Evolutionary conservation across 2,888 invertebrate species (phyloP), one percentile per base, ranked within the genome.

Genomic region (Dicranocentrus wangi): DNA sequence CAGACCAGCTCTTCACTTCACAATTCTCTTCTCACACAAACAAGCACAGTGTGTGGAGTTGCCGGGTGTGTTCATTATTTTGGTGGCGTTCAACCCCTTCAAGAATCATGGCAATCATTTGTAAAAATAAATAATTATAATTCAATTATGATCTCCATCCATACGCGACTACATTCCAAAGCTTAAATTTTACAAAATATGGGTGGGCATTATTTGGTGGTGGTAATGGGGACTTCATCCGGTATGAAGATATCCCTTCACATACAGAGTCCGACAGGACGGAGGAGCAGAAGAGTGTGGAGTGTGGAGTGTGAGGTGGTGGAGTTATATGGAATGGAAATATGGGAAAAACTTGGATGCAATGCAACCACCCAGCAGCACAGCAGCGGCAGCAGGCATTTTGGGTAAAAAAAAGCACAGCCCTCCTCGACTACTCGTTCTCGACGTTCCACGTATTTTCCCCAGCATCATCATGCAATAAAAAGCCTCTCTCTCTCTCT

Each of bases 361-460:
- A 8, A 3, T 51, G 19, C 51, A 19, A 51, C 10, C 32, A 32
- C 10, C 5, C 32, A 32, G n/a, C n/a, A 32, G 32, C 32, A 32
- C 10, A 47, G 47, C 47, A 47, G 47, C 47, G 47, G 47, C 47
- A 47, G 47, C 39, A 39, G 39, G 39, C 39, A 39, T 39, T 39
- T 39, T 39, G 39, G 39, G 39, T 39, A 39, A 13, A 39, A 43
- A 19, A 25, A 61, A 19, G 43, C 21, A 61, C 42, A 78, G 63
- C 70, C 77, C 61, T 77, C 69, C n/a, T n/a, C n/a, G n/a, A n/a
- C n/a, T n/a, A n/a, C n/a, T n/a, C n/a, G n/a, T n/a, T n/a, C n/a
- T n/a, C n/a, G n/a, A n/a, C n/a, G 61, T 78, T 63, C 63, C 60
- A 66, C 60, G 68, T 77, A 77, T 77, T 77, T 77, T 69, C 61